phyloP scores from a whole-genome alignment of 2,888 invertebrate species.

The Lysandra bellargus region DNA sequence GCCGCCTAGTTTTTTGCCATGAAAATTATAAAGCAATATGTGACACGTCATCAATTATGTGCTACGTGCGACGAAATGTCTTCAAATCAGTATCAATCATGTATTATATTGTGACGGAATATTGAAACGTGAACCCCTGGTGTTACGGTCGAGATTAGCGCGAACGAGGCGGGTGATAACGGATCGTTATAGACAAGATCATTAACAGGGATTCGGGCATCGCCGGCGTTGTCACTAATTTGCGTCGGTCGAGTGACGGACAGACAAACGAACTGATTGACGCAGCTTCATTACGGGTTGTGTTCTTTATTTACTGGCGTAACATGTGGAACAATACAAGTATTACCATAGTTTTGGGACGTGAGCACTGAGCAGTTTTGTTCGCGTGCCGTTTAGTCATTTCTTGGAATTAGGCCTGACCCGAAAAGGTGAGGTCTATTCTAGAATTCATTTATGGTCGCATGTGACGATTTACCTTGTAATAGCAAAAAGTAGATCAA shows the following conservation, averaged over 20 bases:
- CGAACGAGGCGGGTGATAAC: slow-evolving; percentile 23
- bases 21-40: slow-evolving; percentile 39
- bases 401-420: neutral
- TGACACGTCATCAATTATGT: slow-evolving; percentile 43
- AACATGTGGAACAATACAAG: slow-evolving; percentile 32
- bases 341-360: neutral
- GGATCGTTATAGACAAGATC: slow-evolving; percentile 53
- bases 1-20: slow-evolving; percentile 31
- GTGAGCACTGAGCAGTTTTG: slow-evolving; percentile 5
- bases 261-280: slow-evolving; percentile 70
- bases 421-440: neutral
- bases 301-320: slow-evolving; percentile 43
- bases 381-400: neutral
- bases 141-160: slow-evolving; percentile 22
- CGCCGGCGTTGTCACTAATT: slow-evolving; percentile 63
- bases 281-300: slow-evolving; percentile 63
- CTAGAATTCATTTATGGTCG: neutral
- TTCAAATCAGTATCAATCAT: slow-evolving; percentile 38
- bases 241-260: slow-evolving; percentile 57
- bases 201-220: slow-evolving; percentile 56
- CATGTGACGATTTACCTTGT: neutral
- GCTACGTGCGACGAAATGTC: slow-evolving; percentile 34
- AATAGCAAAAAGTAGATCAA: neutral
- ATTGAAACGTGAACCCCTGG: slow-evolving; percentile 29
- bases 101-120: slow-evolving; percentile 30